Evolutionary conservation across 2,888 invertebrate species (phyloP), one percentile per base, ranked within the genome.

Genomic region (Caradrina kadenii): DNA sequence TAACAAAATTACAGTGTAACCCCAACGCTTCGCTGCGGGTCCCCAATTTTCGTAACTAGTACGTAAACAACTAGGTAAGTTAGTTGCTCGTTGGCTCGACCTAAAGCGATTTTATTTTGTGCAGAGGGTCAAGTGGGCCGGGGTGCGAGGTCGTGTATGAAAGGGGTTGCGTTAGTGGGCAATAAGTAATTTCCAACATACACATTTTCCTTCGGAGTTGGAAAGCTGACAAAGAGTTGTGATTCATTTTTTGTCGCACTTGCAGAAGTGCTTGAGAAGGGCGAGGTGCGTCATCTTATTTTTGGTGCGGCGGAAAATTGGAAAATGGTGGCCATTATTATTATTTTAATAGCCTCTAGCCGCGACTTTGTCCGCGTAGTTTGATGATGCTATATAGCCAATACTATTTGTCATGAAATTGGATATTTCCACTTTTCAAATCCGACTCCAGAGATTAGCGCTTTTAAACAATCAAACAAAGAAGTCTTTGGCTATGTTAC

Each of bases 181-280:
- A 84, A 86, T 89, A 88, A 81, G 87, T 87, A 87, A 88, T 88
- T 88, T 89, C 82, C 85, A 81, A 81, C 84, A 83, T 81, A 82
- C 85, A 83, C 81, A 75, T 71, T 84, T 83, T 72, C 67, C 80
- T 76, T 81, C 77, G 79, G 78, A 82, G 81, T 82, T 81, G 76
- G 73, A 78, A 72, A 77, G 76, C 81, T 73, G 58, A 69, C 68
- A 85, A 83, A 84, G 79, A 81, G 72, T 82, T 81, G 69, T 81
- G 84, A 85, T 87, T 87, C 83, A 89, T 88, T 85, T 85, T 87
- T 81, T 81, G 85, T 80, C 79, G 74, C 66, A 69, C 63, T 78
- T 65, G 52, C 70, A 56, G 26, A 67, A 71, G 71, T 69, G 35
- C 26, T 48, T 45, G 13, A 13, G 55, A 58, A 55, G 56, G n/a